Conservation (phyloP, 2,888 invertebrate genomes). For the Drosophila falleni region DNA sequence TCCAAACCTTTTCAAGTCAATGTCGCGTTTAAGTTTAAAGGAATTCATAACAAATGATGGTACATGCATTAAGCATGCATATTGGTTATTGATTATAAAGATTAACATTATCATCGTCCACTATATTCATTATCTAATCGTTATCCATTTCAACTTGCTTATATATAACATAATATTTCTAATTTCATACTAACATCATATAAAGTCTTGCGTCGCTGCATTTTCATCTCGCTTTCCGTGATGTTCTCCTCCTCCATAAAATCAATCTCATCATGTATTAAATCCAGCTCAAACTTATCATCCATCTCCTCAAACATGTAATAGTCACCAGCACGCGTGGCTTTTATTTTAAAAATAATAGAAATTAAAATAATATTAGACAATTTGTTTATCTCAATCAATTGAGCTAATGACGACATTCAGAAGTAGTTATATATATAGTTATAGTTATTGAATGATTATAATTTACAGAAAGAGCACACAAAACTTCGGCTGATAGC, state of each 20-base stretch:
- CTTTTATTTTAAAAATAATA: slow-evolving; percentile 86
- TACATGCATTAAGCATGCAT: slow-evolving; percentile 55
- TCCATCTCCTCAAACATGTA: slow-evolving; percentile 99
- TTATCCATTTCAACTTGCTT: neutral
- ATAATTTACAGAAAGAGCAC: slow-evolving; percentile 49
- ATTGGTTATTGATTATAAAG: slow-evolving; percentile 18
- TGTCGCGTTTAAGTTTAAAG: slow-evolving; percentile 40
- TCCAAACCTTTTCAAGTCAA: slow-evolving; percentile 81
- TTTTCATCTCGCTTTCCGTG: slow-evolving; percentile 84
- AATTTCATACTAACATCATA: slow-evolving; percentile 83
- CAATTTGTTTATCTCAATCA: accelerated
- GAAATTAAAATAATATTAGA: slow-evolving; percentile 25
- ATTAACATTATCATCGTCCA: neutral
- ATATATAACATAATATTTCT: neutral
- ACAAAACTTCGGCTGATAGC: slow-evolving; percentile 39
- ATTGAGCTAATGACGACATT: slow-evolving; percentile 52
- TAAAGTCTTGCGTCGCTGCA: slow-evolving; percentile 83
- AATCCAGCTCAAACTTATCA: slow-evolving; percentile 90
- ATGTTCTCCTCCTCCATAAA: slow-evolving; percentile 83
- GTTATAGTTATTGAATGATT: slow-evolving; percentile 7
- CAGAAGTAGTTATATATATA: slow-evolving; percentile 50
- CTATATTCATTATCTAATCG: too few species aligned
- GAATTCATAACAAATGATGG: slow-evolving; percentile 57
- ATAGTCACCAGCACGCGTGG: slow-evolving; percentile 98
- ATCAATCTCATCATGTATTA: slow-evolving; percentile 88